Percentiles rank a stretch among this genome's conserved stretches.
phyloP scores from a whole-genome alignment of 2,888 invertebrate genomes.

The Drosophila testacea region DNA sequence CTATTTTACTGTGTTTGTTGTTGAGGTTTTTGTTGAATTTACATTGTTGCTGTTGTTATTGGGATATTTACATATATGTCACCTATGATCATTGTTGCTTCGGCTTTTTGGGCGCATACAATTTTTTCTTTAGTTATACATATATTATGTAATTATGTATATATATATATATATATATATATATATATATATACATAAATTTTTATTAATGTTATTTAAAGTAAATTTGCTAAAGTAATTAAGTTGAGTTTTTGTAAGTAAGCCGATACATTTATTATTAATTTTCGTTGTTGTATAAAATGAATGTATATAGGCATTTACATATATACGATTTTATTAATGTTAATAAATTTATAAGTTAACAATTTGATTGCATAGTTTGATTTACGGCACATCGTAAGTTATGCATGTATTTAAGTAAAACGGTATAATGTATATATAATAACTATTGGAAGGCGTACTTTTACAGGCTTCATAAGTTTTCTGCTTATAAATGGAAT shows the following conservation, averaged over 20 bases:
- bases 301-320: constrained; percentile 42
- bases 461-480: constrained; percentile 70
- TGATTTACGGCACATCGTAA: constrained; percentile 65
- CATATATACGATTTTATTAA: constrained; percentile 27
- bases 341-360: constrained; percentile 38
- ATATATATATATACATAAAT: no score
- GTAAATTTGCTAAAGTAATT: constrained; percentile 76
- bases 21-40: constrained; percentile 60
- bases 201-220: constrained; percentile 39
- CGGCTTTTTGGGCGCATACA: constrained; percentile 74
- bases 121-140: constrained; percentile 19
- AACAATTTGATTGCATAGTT: constrained; percentile 74
- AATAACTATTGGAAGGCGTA: constrained; percentile 77
- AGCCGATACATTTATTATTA: constrained; percentile 43
- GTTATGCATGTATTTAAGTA: constrained; percentile 21
- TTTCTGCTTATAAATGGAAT: constrained; percentile 56
- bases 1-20: constrained; percentile 63
- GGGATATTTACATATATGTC: constrained; percentile 15
- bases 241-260: constrained; percentile 60
- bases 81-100: constrained; percentile 51
- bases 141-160: constrained; percentile 43
- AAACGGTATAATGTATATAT: constrained; percentile 61
- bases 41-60: constrained; percentile 43
- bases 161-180: not conserved
- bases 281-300: constrained; percentile 65